Evolutionary conservation across 2,888 invertebrate species (phyloP), one percentile per base, ranked within the genome.

Genomic region (Leptopilina drosophilae): DNA sequence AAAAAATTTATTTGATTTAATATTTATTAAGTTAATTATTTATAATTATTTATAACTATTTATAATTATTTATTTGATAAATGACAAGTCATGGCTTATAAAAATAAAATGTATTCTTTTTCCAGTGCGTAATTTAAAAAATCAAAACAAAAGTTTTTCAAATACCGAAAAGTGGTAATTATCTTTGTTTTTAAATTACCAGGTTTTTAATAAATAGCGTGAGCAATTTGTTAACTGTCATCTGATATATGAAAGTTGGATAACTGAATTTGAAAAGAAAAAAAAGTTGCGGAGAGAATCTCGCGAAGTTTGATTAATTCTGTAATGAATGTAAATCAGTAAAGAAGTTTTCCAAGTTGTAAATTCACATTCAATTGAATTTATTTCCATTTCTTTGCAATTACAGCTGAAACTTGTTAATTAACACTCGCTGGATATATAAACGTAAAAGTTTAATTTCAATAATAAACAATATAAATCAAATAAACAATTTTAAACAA

Each of bases 201-300:
- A 42, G 42, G 7, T 1, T 42, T 42, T 33, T 33, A 33, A 33
- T 33, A 5, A 33, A 33, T 33, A 4, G 33, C 33, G 33, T 33
- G 33, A 11, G 7, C 59, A 59, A 59, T n/a, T 59, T 59, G n/a
- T 59, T 15, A n/a, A 59, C 5, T 59, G n/a, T 59, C 59, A 59
- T 59, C 59, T 59, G 59, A 15, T 59, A 59, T 59, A 59, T 59
- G n/a, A 59, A 59, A 59, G 59, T 59, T 59, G 59, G 14, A 59
- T 59, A 59, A 59, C 7, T 59, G 59, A 5, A 59, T 59, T 59
- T 59, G 5, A 59, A n/a, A 59, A 59, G 12, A 59, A 59, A 59
- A 59, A 15, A 2, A 49, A 49, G 11, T 49, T 11, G 12, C 9
- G 49, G 42, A 8, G 42, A 49, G 49, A 49, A 15, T 59, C 59